Base-by-base conservation (phyloP, 1,140 invertebrate genomes). In the Babylonia areolata region DNA sequence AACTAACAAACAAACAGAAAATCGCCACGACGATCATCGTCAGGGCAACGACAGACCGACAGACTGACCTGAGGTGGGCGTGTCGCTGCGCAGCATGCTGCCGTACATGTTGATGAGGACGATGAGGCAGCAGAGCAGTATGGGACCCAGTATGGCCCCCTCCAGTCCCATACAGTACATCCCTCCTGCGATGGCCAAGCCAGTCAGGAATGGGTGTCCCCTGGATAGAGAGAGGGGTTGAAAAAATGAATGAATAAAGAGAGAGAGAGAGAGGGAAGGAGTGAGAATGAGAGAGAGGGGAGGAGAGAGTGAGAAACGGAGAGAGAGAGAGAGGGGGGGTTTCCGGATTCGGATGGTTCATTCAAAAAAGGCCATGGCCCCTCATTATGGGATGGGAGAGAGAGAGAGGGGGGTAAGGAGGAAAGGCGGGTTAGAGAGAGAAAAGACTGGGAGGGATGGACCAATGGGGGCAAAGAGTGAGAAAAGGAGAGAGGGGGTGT, bases 201-300 rank as follows among this genome's bases (percentile, higher is more conserved):
- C 99, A n/a, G 99, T 99, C 42, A 99, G 96, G 95, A 99, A 99
- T 0, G 99, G 99, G 95, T 99, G 99, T 39, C 98, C 98, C 20
- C 97, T 97, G 85, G 97, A 87, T 87, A 82, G 84, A 84, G 75
- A 58, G 54, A n/a, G n/a, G n/a, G n/a, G n/a, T n/a, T n/a, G n/a
- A n/a, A n/a, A n/a, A n/a, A n/a, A n/a, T n/a, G n/a, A n/a, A n/a
- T n/a, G n/a, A n/a, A n/a, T n/a, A n/a, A n/a, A n/a, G n/a, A n/a
- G n/a, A n/a, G n/a, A n/a, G n/a, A n/a, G n/a, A n/a, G n/a, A n/a
- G n/a, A n/a, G n/a, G n/a, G n/a, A n/a, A n/a, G n/a, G n/a, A n/a
- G n/a, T n/a, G n/a, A n/a, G n/a, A n/a, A n/a, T n/a, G n/a, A n/a
- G n/a, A n/a, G n/a, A n/a, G n/a, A n/a, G n/a, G n/a, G n/a, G n/a